A percentile compares a stretch with the other conserved stretches of the same genome.
These are phyloP conservation scores for Ophiodon elongatus DNA, from an alignment of 2,113 vertebrate species.

Conservation along the genomic window DNA sequence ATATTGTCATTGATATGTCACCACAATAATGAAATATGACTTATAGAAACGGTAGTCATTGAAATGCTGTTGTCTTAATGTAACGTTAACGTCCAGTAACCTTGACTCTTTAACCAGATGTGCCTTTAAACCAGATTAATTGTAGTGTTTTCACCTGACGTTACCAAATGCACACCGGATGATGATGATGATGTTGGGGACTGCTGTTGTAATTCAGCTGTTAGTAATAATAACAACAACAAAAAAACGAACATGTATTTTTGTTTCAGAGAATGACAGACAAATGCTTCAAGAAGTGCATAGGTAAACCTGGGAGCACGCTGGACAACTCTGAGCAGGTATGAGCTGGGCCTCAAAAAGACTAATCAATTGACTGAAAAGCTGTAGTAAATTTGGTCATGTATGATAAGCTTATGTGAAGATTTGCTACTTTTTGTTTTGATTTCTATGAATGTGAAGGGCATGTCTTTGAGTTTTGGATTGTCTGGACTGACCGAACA, in stretches of 20 bases:
- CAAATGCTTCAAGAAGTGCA: conserved; percentile 98
- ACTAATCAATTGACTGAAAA: neutral
- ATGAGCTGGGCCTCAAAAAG: neutral
- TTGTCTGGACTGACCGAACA: neutral
- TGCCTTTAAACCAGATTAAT: neutral
- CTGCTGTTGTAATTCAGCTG: neutral
- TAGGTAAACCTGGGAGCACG: conserved; percentile 93
- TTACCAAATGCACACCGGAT: neutral
- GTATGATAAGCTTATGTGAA: neutral
- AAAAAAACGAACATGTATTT: no score
- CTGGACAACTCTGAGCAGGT: conserved; percentile 99
- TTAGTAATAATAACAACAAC: neutral
- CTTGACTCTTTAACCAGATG: neutral
- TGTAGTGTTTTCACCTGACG: neutral
- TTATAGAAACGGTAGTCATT: neutral
- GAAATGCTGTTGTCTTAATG: neutral
- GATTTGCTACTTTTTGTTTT: neutral
- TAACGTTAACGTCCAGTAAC: neutral
- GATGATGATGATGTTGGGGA: neutral
- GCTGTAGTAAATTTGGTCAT: neutral
- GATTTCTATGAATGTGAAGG: neutral
- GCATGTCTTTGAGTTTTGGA: neutral
- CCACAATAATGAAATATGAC: neutral
- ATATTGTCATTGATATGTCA: neutral
- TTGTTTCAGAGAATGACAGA: conserved; percentile 95